Evolutionary conservation across 1,140 invertebrate species (phyloP).

Genomic region (Cotesia glomerata): DNA sequence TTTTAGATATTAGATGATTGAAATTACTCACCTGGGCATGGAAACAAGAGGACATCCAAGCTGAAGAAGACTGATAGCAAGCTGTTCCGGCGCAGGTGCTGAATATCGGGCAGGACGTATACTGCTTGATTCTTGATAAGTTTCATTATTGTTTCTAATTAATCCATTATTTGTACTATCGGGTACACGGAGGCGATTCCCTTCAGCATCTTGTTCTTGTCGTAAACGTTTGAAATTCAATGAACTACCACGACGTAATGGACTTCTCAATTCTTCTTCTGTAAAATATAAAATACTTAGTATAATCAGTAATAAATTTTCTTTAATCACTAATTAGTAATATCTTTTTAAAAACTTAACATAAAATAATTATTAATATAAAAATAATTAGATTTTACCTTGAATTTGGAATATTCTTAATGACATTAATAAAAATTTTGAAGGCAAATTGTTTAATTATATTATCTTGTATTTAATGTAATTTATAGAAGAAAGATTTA

Average conservation of each 20-base stretch:
- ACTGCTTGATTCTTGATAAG: conserved; percentile 16
- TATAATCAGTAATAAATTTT: conserved; percentile 22
- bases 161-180: conserved; percentile 9
- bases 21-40: conserved; percentile 53
- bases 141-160: conserved; percentile 19
- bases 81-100: conserved; percentile 50
- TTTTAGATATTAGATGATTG: neutral
- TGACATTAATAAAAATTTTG: conserved; percentile 28
- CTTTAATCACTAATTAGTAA: conserved; percentile 13
- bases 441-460: neutral
- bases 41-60: conserved; percentile 55
- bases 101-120: conserved; percentile 33
- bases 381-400: conserved; percentile 36
- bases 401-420: conserved; percentile 42
- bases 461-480: neutral
- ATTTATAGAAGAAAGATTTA: neutral
- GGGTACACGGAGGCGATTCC: conserved; percentile 30
- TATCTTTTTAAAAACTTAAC: no score
- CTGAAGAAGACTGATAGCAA: conserved; percentile 53
- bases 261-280: conserved; percentile 48
- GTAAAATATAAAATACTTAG: conserved; percentile 31
- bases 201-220: conserved; percentile 20
- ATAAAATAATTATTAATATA: neutral
- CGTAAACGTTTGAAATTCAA: conserved; percentile 43
- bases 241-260: conserved; percentile 45